Evolutionary conservation across 2,113 vertebrate genomes (phyloP).

Genomic region (Riparia riparia): DNA sequence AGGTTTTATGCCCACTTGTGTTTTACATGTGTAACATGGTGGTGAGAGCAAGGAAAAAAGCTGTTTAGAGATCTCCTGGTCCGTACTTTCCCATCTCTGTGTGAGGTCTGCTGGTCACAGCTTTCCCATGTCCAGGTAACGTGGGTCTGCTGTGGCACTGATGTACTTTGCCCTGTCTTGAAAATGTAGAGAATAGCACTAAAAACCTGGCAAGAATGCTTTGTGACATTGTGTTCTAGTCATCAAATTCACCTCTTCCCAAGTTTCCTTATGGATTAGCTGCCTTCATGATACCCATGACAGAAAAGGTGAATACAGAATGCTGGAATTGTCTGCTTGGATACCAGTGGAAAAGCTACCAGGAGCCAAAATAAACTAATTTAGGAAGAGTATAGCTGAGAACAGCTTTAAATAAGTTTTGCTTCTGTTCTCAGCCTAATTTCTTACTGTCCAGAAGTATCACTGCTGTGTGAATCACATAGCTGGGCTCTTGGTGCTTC

Average conservation of each 20-base stretch:
- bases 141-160: not conserved
- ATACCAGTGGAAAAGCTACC: not conserved
- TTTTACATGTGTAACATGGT: not conserved
- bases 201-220: not conserved
- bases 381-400: not conserved
- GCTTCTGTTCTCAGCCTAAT: not conserved
- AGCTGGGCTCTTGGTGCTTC: not conserved
- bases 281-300: not conserved
- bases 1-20: not conserved
- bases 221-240: not conserved
- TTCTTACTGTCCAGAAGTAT: not conserved
- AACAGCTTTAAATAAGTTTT: not conserved
- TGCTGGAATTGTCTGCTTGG: not conserved
- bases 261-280: not conserved
- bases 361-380: not conserved
- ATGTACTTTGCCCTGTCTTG: not conserved
- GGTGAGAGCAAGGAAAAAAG: not conserved
- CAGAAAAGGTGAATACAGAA: not conserved
- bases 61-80: not conserved
- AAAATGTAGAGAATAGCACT: not conserved
- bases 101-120: not conserved
- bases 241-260: not conserved
- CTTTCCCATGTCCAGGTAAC: not conserved
- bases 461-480: not conserved
- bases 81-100: not conserved